phyloP scores from a whole-genome alignment of 2,113 vertebrate genomes.

The Gracilinanus agilis region DNA sequence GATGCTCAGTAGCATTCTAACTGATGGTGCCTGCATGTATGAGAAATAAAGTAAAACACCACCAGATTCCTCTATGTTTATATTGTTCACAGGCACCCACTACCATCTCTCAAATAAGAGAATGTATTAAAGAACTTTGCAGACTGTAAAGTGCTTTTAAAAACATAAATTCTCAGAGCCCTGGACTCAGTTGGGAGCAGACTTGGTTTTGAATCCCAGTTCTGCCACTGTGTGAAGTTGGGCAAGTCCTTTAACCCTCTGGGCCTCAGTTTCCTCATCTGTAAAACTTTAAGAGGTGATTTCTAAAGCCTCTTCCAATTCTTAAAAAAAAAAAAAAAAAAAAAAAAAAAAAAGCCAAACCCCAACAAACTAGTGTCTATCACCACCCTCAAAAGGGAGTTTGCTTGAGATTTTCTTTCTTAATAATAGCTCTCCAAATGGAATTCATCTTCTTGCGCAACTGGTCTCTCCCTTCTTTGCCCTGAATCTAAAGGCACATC shows the following conservation, averaged over 20 bases:
- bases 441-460: constrained; percentile 72
- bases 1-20: constrained; percentile 14
- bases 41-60: constrained; percentile 68
- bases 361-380: not conserved
- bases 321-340: too few species aligned
- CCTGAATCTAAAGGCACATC: constrained; percentile 71
- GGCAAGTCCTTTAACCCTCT: not conserved
- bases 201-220: not conserved
- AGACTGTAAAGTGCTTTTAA: not conserved
- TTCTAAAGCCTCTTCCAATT: too few species aligned
- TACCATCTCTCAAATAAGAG: constrained; percentile 71
- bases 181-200: not conserved
- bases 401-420: constrained; percentile 25
- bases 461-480: constrained; percentile 79
- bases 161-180: not conserved
- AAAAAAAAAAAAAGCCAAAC: too few species aligned
- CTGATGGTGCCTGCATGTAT: constrained; percentile 32
- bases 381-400: not conserved
- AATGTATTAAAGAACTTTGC: not conserved
- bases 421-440: constrained; percentile 47
- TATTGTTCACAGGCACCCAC: constrained; percentile 66
- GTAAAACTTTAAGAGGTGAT: not conserved
- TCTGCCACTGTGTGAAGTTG: not conserved
- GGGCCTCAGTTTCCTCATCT: not conserved
- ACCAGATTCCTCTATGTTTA: constrained; percentile 67